phyloP scores from a whole-genome alignment of 2,888 invertebrate species.

The Drosophila seclusa region DNA sequence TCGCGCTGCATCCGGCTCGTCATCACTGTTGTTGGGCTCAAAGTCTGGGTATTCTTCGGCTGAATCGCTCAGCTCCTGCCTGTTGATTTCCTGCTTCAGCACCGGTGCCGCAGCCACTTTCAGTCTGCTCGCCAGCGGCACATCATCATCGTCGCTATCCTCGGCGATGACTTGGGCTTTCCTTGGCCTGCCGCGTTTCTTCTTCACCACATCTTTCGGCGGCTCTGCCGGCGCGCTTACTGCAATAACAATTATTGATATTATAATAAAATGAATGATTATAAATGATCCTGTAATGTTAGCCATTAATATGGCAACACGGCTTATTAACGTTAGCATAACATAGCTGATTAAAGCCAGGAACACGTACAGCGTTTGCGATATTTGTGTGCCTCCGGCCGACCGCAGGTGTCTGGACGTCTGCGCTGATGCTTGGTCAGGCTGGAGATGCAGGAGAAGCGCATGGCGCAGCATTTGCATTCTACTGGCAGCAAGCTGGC shows the following conservation, averaged over 20 bases:
- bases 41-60: conserved; percentile 77
- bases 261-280: background rate
- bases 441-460: conserved; percentile 86
- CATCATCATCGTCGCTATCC: conserved; percentile 70
- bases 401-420: conserved; percentile 85
- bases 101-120: conserved; percentile 45
- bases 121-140: conserved; percentile 60
- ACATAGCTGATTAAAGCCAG: background rate
- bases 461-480: conserved; percentile 85
- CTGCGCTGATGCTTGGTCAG: conserved; percentile 85
- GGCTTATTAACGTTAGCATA: background rate
- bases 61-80: conserved; percentile 65
- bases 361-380: conserved; percentile 30
- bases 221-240: conserved; percentile 18
- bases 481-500: conserved; percentile 82
- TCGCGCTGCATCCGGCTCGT: conserved; percentile 55
- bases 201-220: conserved; percentile 23
- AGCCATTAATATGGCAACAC: background rate
- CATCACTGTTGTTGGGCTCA: conserved; percentile 72
- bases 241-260: conserved; percentile 19
- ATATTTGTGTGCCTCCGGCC: conserved; percentile 61
- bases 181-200: conserved; percentile 51
- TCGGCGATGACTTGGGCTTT: conserved; percentile 26
- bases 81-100: conserved; percentile 53
- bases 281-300: background rate